Percentiles rank a stretch among this genome's conserved stretches.
phyloP scores from a whole-genome alignment of 2,797 vertebrate genomes.

The Eulemur rubriventer region DNA sequence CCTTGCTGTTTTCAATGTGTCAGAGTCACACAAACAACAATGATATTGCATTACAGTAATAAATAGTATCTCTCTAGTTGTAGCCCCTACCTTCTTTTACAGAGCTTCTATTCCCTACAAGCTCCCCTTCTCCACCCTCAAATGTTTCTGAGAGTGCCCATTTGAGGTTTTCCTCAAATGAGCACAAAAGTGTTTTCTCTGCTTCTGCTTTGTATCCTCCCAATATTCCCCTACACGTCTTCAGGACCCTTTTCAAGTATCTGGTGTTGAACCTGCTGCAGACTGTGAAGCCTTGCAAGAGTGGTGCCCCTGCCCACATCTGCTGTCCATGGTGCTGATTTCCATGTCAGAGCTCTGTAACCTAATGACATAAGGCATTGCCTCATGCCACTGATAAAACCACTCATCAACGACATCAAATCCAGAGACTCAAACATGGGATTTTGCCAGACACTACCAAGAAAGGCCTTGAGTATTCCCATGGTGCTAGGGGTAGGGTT shows the following conservation, averaged over 20 bases:
- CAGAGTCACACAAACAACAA: constrained; percentile 10
- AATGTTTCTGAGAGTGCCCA: background rate
- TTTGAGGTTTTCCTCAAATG: constrained; percentile 10
- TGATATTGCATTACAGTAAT: background rate
- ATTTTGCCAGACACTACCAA: background rate
- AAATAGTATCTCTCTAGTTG: background rate
- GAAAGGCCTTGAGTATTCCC: background rate
- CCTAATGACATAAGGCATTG: background rate
- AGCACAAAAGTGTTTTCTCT: background rate
- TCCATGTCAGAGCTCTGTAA: background rate
- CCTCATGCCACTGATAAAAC: background rate
- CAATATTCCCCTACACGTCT: background rate
- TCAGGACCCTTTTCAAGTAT: background rate
- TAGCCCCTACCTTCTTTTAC: background rate
- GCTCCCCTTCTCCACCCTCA: background rate
- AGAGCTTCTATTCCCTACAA: constrained; percentile 23
- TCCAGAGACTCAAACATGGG: background rate
- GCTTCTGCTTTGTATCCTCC: background rate
- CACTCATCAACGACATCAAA: background rate
- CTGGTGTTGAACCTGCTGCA: background rate
- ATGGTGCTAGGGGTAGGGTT: background rate
- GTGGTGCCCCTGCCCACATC: accelerated
- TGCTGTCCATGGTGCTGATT: constrained; percentile 73
- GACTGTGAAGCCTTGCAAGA: background rate
- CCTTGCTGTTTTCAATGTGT: background rate